These are phyloP conservation scores for Diploscapter pachys DNA, from an alignment of 1,140 invertebrate genomes.

Conservation along the genomic window DNA sequence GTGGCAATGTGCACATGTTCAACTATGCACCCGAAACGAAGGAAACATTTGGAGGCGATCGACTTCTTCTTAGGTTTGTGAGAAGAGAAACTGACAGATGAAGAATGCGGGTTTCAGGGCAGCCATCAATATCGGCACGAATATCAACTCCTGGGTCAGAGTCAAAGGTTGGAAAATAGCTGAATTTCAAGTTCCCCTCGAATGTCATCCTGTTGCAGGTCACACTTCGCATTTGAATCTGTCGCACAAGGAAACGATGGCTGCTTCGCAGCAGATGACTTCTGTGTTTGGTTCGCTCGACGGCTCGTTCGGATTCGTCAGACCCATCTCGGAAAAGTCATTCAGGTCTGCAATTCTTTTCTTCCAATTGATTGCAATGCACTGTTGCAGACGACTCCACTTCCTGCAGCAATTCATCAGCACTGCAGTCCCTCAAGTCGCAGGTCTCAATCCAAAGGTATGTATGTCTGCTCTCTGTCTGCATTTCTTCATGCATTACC, in stretches of 20 bases:
- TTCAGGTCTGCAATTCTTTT: conserved; percentile 91
- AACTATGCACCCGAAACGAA: conserved; percentile 91
- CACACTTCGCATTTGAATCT: conserved; percentile 35
- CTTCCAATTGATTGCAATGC: conserved; percentile 72
- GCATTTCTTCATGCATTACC: neutral
- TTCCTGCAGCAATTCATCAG: conserved; percentile 39
- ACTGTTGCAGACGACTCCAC: conserved; percentile 17
- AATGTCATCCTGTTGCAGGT: conserved; percentile 33
- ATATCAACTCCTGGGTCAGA: conserved; percentile 77
- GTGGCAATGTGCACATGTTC: conserved; percentile 86
- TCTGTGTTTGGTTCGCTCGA: conserved; percentile 73
- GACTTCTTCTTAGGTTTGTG: conserved; percentile 73
- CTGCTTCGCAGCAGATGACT: conserved; percentile 18
- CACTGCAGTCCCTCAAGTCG: conserved; percentile 43
- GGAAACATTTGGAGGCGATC: conserved; percentile 88
- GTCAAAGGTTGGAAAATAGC: conserved; percentile 43
- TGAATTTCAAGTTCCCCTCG: neutral
- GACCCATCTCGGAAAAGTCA: conserved; percentile 87
- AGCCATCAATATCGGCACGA: conserved; percentile 86
- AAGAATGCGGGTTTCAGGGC: conserved; percentile 60
- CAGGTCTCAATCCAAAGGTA: conserved; percentile 42
- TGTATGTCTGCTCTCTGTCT: neutral
- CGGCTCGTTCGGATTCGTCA: conserved; percentile 83
- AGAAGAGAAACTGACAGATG: no score
- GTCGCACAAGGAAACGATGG: conserved; percentile 37